These are phyloP conservation scores for Rhinoderma darwinii DNA, from an alignment of 2,113 vertebrate genomes.

Conservation along the genomic window DNA sequence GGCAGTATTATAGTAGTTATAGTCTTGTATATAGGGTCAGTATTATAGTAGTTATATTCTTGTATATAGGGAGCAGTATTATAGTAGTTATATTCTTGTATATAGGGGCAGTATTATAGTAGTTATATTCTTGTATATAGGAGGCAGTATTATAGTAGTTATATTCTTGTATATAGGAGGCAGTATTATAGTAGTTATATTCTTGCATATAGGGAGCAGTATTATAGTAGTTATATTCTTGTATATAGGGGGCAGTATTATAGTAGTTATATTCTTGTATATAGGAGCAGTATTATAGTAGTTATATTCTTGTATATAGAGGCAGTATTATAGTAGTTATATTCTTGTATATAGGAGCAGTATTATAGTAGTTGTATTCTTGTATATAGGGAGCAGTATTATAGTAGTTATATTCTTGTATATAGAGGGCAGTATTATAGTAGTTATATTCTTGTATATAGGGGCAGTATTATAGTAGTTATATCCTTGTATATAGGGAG, in stretches of 20 bases:
- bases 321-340: slow-evolving; percentile 21
- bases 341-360: slow-evolving; percentile 1
- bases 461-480: not conserved
- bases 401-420: not conserved
- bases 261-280: slow-evolving; percentile 12
- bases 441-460: slow-evolving; percentile 6
- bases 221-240: not conserved
- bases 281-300: not conserved
- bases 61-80: not conserved
- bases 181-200: slow-evolving; percentile 20
- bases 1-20: slow-evolving; percentile 5
- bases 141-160: slow-evolving; percentile 2
- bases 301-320: slow-evolving; percentile 6
- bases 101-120: not conserved
- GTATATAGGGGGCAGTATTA: not conserved
- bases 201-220: not conserved
- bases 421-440: not conserved
- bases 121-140: slow-evolving; percentile 4
- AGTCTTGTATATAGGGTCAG: slow-evolving; percentile 2
- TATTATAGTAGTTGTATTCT: not conserved
- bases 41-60: slow-evolving; percentile 1
- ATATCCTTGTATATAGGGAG: not conserved
- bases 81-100: slow-evolving; percentile 13
- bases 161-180: slow-evolving; percentile 4
- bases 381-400: not conserved